Evolutionary conservation across 2,888 invertebrate genomes (phyloP).

Genomic region (Chalcosyrphus nemorum): DNA sequence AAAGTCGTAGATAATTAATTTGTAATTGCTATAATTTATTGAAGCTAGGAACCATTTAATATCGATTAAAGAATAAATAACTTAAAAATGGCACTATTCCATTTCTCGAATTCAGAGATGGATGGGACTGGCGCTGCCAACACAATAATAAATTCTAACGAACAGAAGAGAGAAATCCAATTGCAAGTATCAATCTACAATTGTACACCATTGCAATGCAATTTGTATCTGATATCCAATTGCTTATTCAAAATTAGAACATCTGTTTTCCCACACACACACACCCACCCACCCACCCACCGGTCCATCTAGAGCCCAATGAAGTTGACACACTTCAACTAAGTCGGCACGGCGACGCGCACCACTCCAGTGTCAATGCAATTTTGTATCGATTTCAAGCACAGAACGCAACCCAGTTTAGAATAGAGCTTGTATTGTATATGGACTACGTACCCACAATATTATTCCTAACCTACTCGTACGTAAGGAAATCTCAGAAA

Average conservation of each 20-base stretch:
- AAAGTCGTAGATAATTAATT: too few relatives aligned
- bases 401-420: constrained; percentile 38
- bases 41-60: constrained; percentile 49
- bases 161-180: constrained; percentile 43
- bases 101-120: constrained; percentile 9
- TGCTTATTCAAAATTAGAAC: constrained; percentile 71
- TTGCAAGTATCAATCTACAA: constrained; percentile 66
- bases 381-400: constrained; percentile 55
- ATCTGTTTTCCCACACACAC: constrained; percentile 56
- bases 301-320: neutral
- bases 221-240: constrained; percentile 64
- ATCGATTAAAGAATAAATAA: constrained; percentile 61
- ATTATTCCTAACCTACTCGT: too few relatives aligned
- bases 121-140: neutral
- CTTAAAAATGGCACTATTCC: constrained; percentile 38
- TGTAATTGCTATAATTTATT: constrained; percentile 1
- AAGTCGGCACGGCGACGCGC: neutral
- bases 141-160: constrained; percentile 38
- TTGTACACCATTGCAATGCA: constrained; percentile 60
- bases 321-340: constrained; percentile 26
- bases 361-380: constrained; percentile 24
- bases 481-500: neutral
- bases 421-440: neutral
- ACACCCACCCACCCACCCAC: neutral
- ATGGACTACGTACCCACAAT: constrained; percentile 7